A percentile compares a stretch with the other conserved stretches of the same genome.
These are phyloP conservation scores for Centroberyx gerrardi DNA, from an alignment of 2,797 vertebrate species.

Conservation along the genomic window DNA sequence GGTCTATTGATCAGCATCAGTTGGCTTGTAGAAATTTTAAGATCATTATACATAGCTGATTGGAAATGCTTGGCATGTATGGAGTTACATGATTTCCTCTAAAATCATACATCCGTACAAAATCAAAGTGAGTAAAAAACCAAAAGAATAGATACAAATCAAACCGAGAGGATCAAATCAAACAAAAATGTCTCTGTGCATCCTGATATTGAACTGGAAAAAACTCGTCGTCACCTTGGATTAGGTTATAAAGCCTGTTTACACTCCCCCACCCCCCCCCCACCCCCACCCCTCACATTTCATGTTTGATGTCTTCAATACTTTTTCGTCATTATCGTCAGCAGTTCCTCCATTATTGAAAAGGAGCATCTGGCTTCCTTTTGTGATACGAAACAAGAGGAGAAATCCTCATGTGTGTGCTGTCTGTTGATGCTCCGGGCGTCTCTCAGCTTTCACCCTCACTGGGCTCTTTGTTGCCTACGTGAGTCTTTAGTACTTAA, in stretches of 20 bases:
- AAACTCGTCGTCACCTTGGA: constrained; percentile 64
- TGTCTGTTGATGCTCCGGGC: constrained; percentile 68
- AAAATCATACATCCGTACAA: constrained; percentile 82
- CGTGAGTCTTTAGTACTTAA: constrained; percentile 39
- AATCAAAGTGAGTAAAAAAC: constrained; percentile 83
- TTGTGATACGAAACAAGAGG: constrained; percentile 73
- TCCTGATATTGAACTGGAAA: constrained; percentile 79
- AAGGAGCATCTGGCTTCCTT: constrained; percentile 74
- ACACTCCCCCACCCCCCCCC: constrained; percentile 18
- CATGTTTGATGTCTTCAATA: constrained; percentile 63
- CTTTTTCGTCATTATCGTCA: constrained; percentile 57
- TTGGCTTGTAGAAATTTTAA: constrained; percentile 63
- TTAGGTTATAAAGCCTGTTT: constrained; percentile 77
- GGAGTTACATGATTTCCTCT: constrained; percentile 68
- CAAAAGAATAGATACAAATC: constrained; percentile 69
- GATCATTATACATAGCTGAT: constrained; percentile 61
- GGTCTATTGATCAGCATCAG: constrained; percentile 70
- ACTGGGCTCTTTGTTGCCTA: constrained; percentile 23
- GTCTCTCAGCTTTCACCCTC: constrained; percentile 42
- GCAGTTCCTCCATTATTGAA: constrained; percentile 77
- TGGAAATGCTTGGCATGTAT: constrained; percentile 76
- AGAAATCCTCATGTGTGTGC: constrained; percentile 61
- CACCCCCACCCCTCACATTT: constrained; percentile 21
- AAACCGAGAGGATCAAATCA: constrained; percentile 73
- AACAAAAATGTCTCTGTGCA: constrained; percentile 80